Evolutionary conservation across 1,140 invertebrate genomes (phyloP).

Genomic region (Brachionus sp.): DNA sequence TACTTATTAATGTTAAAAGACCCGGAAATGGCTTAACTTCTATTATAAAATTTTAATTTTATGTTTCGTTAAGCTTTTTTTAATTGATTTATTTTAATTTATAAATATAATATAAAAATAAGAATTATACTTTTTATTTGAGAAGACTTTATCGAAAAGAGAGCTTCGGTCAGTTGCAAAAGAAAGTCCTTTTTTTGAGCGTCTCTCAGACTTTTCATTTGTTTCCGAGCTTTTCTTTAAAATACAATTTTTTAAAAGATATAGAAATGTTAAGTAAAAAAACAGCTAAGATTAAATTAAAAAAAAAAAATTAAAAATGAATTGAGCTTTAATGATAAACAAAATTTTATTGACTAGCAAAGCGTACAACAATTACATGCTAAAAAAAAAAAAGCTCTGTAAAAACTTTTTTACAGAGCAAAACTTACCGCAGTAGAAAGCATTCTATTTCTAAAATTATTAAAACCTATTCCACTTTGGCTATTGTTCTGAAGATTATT

Average conservation of each 20-base stretch:
- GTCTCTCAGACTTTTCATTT: conserved; percentile 22
- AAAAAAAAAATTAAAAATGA: not conserved
- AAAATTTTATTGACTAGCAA: not conserved
- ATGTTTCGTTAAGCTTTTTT: no score
- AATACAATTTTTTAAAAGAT: no score
- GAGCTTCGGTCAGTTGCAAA: not conserved
- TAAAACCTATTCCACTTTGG: not conserved
- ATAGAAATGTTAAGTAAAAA: no score
- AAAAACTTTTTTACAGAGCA: not conserved
- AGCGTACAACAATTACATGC: not conserved
- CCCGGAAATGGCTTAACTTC: no score
- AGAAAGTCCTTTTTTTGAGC: not conserved
- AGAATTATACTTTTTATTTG: conserved; percentile 17
- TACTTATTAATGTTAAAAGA: no score
- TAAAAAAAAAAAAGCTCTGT: not conserved
- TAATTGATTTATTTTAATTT: no score
- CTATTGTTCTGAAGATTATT: conserved; percentile 16
- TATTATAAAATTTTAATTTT: no score
- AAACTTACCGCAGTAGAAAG: conserved; percentile 9
- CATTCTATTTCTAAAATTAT: conserved; percentile 25
- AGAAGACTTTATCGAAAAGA: conserved; percentile 33
- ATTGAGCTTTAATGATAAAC: not conserved
- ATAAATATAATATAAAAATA: not conserved
- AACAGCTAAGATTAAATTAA: not conserved
- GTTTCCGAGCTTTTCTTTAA: not conserved